These are phyloP conservation scores for Tinamus guttatus DNA, from an alignment of 2,113 vertebrate genomes.

Conservation along the genomic window DNA sequence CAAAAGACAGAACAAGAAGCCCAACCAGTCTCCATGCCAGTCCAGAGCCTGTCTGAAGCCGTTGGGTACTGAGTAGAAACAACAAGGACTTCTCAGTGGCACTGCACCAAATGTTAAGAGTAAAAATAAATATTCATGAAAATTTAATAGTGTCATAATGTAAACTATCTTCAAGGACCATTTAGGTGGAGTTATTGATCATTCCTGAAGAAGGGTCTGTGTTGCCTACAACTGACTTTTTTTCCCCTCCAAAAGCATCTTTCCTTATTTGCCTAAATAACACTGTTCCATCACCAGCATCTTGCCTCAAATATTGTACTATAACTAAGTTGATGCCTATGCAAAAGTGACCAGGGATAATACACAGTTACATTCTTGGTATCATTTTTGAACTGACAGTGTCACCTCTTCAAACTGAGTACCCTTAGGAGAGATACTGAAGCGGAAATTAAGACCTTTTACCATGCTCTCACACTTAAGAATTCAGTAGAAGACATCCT, in stretches of 20 bases:
- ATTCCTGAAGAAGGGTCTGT: not conserved
- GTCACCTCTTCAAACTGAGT: not conserved
- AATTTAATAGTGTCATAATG: not conserved
- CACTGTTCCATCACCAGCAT: not conserved
- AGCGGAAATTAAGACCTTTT: not conserved
- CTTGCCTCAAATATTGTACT: not conserved
- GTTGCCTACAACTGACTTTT: too few relatives aligned
- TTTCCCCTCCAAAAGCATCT: not conserved
- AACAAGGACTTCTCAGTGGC: not conserved
- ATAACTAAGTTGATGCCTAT: not conserved
- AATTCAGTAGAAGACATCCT: not conserved
- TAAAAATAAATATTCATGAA: not conserved
- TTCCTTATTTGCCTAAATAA: not conserved
- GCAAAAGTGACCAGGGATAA: not conserved
- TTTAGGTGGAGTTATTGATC: not conserved
- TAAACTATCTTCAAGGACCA: conserved; percentile 4
- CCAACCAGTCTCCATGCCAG: not conserved
- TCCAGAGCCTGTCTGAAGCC: not conserved
- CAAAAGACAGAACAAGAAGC: not conserved
- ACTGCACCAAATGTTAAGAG: not conserved
- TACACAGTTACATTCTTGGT: not conserved
- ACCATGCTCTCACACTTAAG: not conserved
- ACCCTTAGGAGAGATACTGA: not conserved
- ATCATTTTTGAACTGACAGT: not conserved
- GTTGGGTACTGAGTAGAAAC: not conserved